These are phyloP conservation scores for Trichosurus vulpecula DNA, from an alignment of 2,797 vertebrate genomes.

Conservation along the genomic window DNA sequence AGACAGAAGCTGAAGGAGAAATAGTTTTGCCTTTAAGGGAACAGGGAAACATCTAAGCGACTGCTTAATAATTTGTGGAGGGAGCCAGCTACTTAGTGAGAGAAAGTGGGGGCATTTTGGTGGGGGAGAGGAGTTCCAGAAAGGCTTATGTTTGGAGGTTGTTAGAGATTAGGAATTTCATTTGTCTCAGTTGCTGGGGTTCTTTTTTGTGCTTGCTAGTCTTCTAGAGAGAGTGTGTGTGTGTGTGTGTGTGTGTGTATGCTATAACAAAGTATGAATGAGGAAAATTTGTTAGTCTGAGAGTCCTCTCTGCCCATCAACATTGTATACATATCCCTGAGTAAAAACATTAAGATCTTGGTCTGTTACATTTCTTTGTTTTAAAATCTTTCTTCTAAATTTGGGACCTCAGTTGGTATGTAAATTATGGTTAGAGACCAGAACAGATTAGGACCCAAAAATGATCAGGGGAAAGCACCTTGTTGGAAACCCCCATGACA, in stretches of 20 bases:
- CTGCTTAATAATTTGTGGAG: neutral
- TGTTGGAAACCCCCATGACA: constrained; percentile 84
- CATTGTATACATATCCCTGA: constrained; percentile 9
- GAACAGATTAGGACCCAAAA: constrained; percentile 77
- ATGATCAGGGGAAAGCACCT: constrained; percentile 84
- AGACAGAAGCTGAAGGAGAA: neutral
- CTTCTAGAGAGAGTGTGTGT: too few species aligned
- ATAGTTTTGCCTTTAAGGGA: neutral
- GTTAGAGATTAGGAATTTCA: constrained; percentile 43
- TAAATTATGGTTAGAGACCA: constrained; percentile 85
- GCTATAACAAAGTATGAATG: constrained; percentile 23
- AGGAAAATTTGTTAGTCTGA: constrained; percentile 27
- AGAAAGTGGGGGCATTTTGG: neutral
- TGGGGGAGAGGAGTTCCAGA: neutral
- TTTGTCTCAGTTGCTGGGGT: neutral
- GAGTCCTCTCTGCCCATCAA: neutral
- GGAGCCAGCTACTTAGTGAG: neutral
- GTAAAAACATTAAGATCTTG: constrained; percentile 47
- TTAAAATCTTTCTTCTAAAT: constrained; percentile 70
- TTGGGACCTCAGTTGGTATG: constrained; percentile 81
- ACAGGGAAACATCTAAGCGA: neutral
- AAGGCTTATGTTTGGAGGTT: neutral
- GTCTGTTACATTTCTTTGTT: constrained; percentile 43
- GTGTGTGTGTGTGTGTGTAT: too few species aligned
- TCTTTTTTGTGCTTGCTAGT: neutral